These are phyloP conservation scores for Lonchura striata DNA, from an alignment of 2,113 vertebrate genomes.

Conservation along the genomic window DNA sequence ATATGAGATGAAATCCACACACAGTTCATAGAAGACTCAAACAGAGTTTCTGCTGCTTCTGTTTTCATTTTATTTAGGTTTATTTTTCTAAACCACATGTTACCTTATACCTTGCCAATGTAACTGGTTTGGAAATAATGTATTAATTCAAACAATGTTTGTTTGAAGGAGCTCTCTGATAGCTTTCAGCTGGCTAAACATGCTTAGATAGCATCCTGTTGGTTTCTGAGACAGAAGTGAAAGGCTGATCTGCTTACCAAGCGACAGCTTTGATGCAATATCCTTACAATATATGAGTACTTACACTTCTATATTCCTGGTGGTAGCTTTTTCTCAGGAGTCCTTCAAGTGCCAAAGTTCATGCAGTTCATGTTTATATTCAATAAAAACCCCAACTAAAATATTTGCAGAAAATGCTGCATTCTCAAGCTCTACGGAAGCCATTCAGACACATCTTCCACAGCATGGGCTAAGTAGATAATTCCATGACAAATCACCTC, in stretches of 20 bases:
- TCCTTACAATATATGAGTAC: background rate
- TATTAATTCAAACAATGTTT: slow-evolving; percentile 65
- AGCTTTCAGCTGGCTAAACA: slow-evolving; percentile 68
- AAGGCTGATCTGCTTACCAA: slow-evolving; percentile 21
- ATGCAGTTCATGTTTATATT: slow-evolving; percentile 30
- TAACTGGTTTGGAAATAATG: slow-evolving; percentile 49
- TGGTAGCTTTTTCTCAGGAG: background rate
- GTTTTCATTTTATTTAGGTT: slow-evolving; percentile 63
- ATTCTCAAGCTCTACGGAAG: background rate
- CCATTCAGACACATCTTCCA: slow-evolving; percentile 4
- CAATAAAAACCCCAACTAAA: slow-evolving; percentile 30
- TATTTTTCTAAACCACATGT: slow-evolving; percentile 64
- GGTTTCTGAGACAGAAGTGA: slow-evolving; percentile 30
- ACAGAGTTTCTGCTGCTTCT: slow-evolving; percentile 31
- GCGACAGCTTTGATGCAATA: slow-evolving; percentile 13
- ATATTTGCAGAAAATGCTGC: slow-evolving; percentile 14
- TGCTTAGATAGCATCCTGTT: slow-evolving; percentile 55
- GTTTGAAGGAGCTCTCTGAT: slow-evolving; percentile 54
- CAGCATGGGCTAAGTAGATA: background rate
- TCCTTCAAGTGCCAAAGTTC: slow-evolving; percentile 32
- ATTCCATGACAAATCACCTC: slow-evolving; percentile 1
- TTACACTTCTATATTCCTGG: background rate
- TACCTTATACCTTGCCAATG: slow-evolving; percentile 57
- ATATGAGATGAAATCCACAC: slow-evolving; percentile 10
- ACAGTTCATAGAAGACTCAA: slow-evolving; percentile 27